phyloP scores from a whole-genome alignment of 1,140 invertebrate species.

The Pseudomyrmex pallidus region DNA sequence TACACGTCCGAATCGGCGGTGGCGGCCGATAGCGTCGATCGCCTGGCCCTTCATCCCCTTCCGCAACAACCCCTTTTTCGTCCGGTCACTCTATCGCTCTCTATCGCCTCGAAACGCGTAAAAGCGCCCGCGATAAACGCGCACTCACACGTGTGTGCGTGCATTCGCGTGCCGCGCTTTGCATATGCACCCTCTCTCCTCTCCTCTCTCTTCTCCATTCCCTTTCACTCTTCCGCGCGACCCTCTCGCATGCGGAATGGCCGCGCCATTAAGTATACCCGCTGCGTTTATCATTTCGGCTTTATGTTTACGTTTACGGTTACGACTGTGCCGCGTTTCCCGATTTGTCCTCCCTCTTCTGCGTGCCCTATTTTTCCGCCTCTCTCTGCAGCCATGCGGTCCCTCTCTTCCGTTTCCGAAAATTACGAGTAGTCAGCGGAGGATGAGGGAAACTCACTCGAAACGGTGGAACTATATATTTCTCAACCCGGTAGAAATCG shows the following conservation, averaged over 20 bases:
- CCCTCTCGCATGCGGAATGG: conserved; percentile 37
- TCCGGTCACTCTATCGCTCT: conserved; percentile 62
- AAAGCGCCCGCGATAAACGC: conserved; percentile 67
- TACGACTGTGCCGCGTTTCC: conserved; percentile 54
- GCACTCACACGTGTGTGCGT: conserved; percentile 32
- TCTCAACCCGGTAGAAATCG: background rate
- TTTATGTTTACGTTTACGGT: conserved; percentile 72
- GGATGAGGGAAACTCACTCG: conserved; percentile 15
- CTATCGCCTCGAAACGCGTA: conserved; percentile 65
- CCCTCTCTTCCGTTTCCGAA: conserved; percentile 11
- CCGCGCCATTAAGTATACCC: conserved; percentile 69
- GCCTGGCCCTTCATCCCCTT: conserved; percentile 23
- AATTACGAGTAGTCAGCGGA: conserved; percentile 36
- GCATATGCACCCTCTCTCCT: background rate
- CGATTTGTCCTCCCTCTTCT: conserved; percentile 23
- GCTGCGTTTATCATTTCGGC: conserved; percentile 72
- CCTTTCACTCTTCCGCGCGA: background rate
- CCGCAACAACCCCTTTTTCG: background rate
- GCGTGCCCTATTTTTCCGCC: conserved; percentile 3
- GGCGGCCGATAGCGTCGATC: conserved; percentile 31
- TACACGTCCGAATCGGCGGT: conserved; percentile 60
- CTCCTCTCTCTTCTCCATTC: conserved; percentile 9
- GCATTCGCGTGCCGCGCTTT: conserved; percentile 48
- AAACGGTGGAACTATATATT: conserved; percentile 9
- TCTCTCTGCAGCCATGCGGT: background rate